Percentiles rank a stretch among this genome's conserved stretches.
phyloP scores from a whole-genome alignment of 2,113 vertebrate species.

The Colistium nudipinnis region DNA sequence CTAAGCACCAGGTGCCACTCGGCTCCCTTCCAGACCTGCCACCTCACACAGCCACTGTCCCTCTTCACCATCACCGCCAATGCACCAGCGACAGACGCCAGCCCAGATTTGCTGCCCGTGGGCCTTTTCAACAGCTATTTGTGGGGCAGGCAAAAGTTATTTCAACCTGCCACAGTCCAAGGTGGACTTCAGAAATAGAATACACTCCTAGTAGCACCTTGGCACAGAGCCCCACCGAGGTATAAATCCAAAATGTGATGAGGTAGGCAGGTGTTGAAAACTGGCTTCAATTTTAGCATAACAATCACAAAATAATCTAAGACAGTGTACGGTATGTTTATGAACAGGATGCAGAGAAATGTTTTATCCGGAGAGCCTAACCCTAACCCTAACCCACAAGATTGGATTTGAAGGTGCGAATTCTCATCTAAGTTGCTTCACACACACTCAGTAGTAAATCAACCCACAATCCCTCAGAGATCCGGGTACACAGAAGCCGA shows the following conservation, averaged over 20 bases:
- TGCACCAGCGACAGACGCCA: slow-evolving; percentile 29
- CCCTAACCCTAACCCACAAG: too few species aligned
- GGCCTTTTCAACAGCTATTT: slow-evolving; percentile 54
- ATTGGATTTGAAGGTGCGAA: not conserved
- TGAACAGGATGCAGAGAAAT: not conserved
- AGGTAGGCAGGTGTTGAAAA: slow-evolving; percentile 3
- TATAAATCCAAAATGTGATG: slow-evolving; percentile 22
- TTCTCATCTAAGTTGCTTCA: not conserved
- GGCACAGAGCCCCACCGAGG: not conserved
- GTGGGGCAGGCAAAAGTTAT: slow-evolving; percentile 41
- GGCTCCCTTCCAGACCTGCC: slow-evolving; percentile 24
- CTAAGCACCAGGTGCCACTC: slow-evolving; percentile 27
- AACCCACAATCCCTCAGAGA: not conserved
- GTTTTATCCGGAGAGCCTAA: not conserved
- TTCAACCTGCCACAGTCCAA: slow-evolving; percentile 25
- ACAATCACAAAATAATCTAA: not conserved
- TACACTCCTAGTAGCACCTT: slow-evolving; percentile 22
- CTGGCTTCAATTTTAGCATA: not conserved
- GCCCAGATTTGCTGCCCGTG: slow-evolving; percentile 45
- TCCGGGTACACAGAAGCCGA: not conserved
- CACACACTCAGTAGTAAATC: not conserved
- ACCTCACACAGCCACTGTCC: not conserved
- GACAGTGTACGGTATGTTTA: not conserved
- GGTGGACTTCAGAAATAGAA: slow-evolving; percentile 51
- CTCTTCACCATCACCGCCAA: slow-evolving; percentile 40